Conservation (phyloP, 2,797 vertebrate species). For the Clarias fuscus region DNA sequence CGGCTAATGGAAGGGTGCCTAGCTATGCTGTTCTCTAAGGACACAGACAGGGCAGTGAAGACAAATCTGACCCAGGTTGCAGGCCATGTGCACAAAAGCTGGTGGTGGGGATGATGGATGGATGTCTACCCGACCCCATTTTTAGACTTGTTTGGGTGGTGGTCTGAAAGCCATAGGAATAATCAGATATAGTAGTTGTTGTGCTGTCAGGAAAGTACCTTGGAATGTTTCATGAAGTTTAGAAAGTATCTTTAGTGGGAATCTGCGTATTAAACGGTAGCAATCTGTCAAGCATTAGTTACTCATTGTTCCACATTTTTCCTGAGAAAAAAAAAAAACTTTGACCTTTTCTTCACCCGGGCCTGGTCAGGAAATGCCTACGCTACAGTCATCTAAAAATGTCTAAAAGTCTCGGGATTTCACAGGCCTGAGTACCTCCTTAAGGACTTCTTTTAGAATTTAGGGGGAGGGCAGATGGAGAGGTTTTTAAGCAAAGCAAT, state of each 20-base stretch:
- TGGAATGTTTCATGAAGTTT: constrained; percentile 28
- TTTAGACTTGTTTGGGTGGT: constrained; percentile 47
- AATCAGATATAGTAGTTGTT: constrained; percentile 16
- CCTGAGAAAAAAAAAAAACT: constrained; percentile 50
- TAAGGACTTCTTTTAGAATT: constrained; percentile 63
- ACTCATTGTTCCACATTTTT: constrained; percentile 61
- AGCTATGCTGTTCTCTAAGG: constrained; percentile 34
- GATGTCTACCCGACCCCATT: constrained; percentile 46
- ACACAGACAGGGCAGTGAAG: constrained; percentile 55
- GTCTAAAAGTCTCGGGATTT: constrained; percentile 55
- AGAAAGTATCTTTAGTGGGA: not conserved
- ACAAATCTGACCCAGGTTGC: constrained; percentile 63
- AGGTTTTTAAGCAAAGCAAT: constrained; percentile 36
- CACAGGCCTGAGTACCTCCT: constrained; percentile 49
- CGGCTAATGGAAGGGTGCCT: constrained; percentile 37
- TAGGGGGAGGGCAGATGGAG: constrained; percentile 50
- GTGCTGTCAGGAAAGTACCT: constrained; percentile 70
- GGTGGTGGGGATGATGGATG: constrained; percentile 58
- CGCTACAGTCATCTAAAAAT: constrained; percentile 33
- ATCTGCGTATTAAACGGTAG: constrained; percentile 34
- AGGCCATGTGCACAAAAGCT: constrained; percentile 64
- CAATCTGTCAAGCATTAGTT: constrained; percentile 65
- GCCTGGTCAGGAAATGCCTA: constrained; percentile 60
- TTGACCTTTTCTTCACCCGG: constrained; percentile 59
- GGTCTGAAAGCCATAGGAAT: constrained; percentile 27